phyloP scores from a whole-genome alignment of 64 coral and sea anemone species.

The Exaiptasia diaphana region DNA sequence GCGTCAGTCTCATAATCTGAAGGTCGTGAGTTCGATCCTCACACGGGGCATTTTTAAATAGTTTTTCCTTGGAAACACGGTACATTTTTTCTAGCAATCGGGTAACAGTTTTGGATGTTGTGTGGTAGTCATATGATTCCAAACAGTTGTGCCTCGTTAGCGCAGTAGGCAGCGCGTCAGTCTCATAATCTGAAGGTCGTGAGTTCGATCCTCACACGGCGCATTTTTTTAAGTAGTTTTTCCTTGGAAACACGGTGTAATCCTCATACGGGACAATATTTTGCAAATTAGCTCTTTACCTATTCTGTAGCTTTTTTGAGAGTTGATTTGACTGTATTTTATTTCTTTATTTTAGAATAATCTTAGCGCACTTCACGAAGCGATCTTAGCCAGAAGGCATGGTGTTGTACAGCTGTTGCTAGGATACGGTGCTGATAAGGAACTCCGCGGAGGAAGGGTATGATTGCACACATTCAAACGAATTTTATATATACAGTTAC shows the following conservation, averaged over 20 bases:
- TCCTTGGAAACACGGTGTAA: background rate
- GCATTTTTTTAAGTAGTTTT: background rate
- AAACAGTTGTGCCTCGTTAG: conserved; percentile 65
- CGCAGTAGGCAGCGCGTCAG: conserved; percentile 82
- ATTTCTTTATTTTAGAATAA: conserved; percentile 37
- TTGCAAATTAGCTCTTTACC: background rate
- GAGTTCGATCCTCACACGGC: conserved; percentile 66
- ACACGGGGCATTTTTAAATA: conserved; percentile 41
- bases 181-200: conserved; percentile 76
- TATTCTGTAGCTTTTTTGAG: background rate
- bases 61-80: background rate
- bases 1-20: conserved; percentile 81
- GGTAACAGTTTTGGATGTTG: too few relatives aligned
- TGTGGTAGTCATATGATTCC: too few relatives aligned
- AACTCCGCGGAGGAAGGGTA: conserved; percentile 73
- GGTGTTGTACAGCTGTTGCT: conserved; percentile 70
- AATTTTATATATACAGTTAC: background rate
- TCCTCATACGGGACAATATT: background rate
- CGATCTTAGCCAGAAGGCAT: conserved; percentile 56
- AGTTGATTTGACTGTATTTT: background rate
- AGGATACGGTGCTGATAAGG: conserved; percentile 74
- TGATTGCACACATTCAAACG: background rate
- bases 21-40: conserved; percentile 68
- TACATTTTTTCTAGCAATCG: too few relatives aligned
- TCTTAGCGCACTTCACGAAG: conserved; percentile 80